Evolutionary conservation across 2,888 invertebrate species (phyloP).

Genomic region (Thymelicus acteon): DNA sequence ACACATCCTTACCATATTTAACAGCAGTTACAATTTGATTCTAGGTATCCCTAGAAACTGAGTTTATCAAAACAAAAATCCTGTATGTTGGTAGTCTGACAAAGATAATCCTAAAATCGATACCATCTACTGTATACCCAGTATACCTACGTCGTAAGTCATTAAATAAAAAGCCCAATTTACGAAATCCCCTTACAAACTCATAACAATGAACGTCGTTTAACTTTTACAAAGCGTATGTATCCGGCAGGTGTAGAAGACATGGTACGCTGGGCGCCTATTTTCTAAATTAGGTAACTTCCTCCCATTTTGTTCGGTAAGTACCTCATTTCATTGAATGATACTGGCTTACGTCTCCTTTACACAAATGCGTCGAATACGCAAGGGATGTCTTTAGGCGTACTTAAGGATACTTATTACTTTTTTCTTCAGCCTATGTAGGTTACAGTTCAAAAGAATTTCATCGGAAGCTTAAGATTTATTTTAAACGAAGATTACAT

Average conservation of each 20-base stretch:
- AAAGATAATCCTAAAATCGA: no score
- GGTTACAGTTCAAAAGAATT: not conserved
- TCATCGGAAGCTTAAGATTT: no score
- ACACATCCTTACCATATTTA: no score
- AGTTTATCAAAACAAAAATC: no score
- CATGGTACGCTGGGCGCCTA: conserved; percentile 34
- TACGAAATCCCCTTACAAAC: conserved; percentile 14
- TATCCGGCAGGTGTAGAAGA: conserved; percentile 30
- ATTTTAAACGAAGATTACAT: no score
- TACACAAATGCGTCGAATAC: conserved; percentile 35
- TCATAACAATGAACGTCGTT: conserved; percentile 33
- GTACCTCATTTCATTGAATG: conserved; percentile 38
- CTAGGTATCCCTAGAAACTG: no score
- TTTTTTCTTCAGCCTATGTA: conserved; percentile 17
- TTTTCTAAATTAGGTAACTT: conserved; percentile 35
- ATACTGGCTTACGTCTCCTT: conserved; percentile 35
- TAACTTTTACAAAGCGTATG: conserved; percentile 26
- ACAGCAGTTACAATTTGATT: no score
- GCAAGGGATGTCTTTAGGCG: conserved; percentile 32
- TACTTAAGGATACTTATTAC: conserved; percentile 28
- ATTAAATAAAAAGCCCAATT: not conserved
- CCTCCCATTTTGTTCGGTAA: conserved; percentile 35
- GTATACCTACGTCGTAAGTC: no score
- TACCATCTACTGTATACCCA: no score
- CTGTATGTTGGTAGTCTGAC: no score